A percentile compares a stretch with the other conserved stretches of the same genome.
Evolutionary conservation across 2,888 invertebrate genomes (phyloP).

Genomic region (Tachina grossa): DNA sequence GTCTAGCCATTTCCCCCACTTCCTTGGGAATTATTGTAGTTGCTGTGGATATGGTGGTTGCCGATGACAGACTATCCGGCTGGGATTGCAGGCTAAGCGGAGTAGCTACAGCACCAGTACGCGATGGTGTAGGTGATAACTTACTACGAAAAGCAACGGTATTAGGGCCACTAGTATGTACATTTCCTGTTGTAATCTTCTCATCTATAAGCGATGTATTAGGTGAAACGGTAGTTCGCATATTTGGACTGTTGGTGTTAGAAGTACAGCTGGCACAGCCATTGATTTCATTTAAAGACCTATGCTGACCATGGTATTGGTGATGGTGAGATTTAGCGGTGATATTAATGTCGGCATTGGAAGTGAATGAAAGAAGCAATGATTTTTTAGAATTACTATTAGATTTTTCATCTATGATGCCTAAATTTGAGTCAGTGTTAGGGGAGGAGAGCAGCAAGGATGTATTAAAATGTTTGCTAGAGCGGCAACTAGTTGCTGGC

Average conservation of each 20-base stretch:
- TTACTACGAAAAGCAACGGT: constrained; percentile 82
- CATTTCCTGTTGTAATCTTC: constrained; percentile 67
- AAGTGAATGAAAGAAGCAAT: constrained; percentile 82
- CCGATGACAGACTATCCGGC: constrained; percentile 78
- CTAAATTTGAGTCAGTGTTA: constrained; percentile 61
- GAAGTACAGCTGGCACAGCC: constrained; percentile 75
- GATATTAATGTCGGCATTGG: constrained; percentile 73
- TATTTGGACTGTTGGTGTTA: constrained; percentile 74
- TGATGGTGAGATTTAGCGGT: constrained; percentile 56
- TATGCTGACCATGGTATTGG: constrained; percentile 76
- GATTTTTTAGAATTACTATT: constrained; percentile 80
- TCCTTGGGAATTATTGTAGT: constrained; percentile 81
- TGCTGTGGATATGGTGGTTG: constrained; percentile 83
- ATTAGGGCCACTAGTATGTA: constrained; percentile 67
- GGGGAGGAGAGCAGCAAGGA: constrained; percentile 49
- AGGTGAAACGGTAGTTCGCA: constrained; percentile 77
- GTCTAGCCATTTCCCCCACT: constrained; percentile 86
- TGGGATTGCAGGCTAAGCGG: constrained; percentile 71
- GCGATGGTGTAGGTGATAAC: constrained; percentile 84
- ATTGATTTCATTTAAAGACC: constrained; percentile 78
- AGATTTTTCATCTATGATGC: constrained; percentile 61
- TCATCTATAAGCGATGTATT: constrained; percentile 72
- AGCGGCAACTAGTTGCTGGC: constrained; percentile 38
- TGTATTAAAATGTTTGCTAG: constrained; percentile 65
- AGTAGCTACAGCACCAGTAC: constrained; percentile 74